Percentiles rank a stretch among this genome's conserved stretches.
These are phyloP conservation scores for Ceratoteleas bidentatus DNA, from an alignment of 1,140 invertebrate species.

Conservation along the genomic window DNA sequence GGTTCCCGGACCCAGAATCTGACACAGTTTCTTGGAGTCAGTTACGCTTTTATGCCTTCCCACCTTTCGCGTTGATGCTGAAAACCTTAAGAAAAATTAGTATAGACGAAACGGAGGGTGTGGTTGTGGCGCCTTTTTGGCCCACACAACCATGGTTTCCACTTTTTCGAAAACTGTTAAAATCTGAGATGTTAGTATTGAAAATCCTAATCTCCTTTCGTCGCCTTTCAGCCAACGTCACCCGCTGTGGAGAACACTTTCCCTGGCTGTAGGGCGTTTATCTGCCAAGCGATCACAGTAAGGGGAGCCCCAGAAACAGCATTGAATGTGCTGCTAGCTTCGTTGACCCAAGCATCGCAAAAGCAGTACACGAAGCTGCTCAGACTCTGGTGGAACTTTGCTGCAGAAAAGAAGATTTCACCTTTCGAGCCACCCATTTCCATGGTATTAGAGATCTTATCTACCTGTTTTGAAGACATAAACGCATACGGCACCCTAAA, in stretches of 20 bases:
- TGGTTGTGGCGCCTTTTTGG: conserved; percentile 56
- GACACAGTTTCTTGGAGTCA: conserved; percentile 43
- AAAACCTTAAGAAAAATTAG: conserved; percentile 63
- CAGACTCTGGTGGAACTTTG: background rate
- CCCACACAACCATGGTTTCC: conserved; percentile 55
- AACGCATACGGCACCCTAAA: conserved; percentile 15
- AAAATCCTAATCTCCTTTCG: conserved; percentile 10
- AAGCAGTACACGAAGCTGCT: background rate
- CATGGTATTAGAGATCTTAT: background rate
- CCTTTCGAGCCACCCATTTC: background rate
- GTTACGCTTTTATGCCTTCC: conserved; percentile 62
- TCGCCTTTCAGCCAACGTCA: conserved; percentile 25
- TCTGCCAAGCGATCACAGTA: conserved; percentile 24
- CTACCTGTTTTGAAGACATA: background rate
- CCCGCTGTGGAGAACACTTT: conserved; percentile 4
- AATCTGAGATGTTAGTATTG: conserved; percentile 6
- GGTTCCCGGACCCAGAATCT: conserved; percentile 23
- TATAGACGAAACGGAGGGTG: conserved; percentile 57
- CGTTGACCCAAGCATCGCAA: background rate
- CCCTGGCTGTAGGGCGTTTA: conserved; percentile 7
- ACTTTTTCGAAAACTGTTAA: conserved; percentile 8
- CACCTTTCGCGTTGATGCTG: conserved; percentile 58
- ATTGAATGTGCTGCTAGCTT: background rate
- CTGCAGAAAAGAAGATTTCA: background rate
- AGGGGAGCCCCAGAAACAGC: conserved; percentile 12